Conservation (phyloP, 1,140 invertebrate genomes). For the Geopemphigus sp. region DNA sequence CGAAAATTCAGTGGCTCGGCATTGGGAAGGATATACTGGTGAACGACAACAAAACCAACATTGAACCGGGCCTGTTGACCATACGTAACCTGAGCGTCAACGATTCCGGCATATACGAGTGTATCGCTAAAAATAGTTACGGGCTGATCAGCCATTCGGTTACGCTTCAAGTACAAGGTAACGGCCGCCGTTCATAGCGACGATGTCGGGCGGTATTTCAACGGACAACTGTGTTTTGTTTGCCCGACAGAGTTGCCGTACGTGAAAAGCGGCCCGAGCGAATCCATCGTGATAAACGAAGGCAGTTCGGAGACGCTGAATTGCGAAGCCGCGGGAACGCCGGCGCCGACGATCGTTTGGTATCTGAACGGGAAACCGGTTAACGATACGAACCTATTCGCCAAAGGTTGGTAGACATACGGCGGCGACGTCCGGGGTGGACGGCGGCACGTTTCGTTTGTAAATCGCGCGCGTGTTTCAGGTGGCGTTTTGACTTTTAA, state of each 20-base stretch:
- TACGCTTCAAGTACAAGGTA: slow-evolving; percentile 58
- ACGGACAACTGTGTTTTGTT: neutral
- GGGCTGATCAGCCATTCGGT: slow-evolving; percentile 57
- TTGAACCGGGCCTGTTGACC: slow-evolving; percentile 62
- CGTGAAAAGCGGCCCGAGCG: slow-evolving; percentile 61
- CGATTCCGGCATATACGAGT: slow-evolving; percentile 72
- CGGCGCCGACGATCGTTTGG: slow-evolving; percentile 75
- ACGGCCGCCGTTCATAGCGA: neutral
- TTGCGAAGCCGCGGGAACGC: slow-evolving; percentile 68
- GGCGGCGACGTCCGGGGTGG: too few species aligned
- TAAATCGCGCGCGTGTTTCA: too few species aligned
- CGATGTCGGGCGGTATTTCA: neutral
- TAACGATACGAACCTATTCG: slow-evolving; percentile 60
- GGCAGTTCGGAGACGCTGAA: slow-evolving; percentile 65
- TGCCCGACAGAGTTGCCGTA: slow-evolving; percentile 61
- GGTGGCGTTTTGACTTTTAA: slow-evolving; percentile 65
- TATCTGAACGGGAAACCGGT: slow-evolving; percentile 76
- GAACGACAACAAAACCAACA: slow-evolving; percentile 56
- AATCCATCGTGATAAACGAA: slow-evolving; percentile 61
- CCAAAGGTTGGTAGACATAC: slow-evolving; percentile 56
- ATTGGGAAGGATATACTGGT: slow-evolving; percentile 55
- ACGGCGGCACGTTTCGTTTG: too few species aligned
- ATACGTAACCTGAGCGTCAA: slow-evolving; percentile 62
- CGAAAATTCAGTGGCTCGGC: slow-evolving; percentile 63
- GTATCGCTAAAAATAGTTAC: slow-evolving; percentile 60